These are phyloP conservation scores for Cerastoderma edule DNA, from an alignment of 2,888 invertebrate species.

Conservation along the genomic window DNA sequence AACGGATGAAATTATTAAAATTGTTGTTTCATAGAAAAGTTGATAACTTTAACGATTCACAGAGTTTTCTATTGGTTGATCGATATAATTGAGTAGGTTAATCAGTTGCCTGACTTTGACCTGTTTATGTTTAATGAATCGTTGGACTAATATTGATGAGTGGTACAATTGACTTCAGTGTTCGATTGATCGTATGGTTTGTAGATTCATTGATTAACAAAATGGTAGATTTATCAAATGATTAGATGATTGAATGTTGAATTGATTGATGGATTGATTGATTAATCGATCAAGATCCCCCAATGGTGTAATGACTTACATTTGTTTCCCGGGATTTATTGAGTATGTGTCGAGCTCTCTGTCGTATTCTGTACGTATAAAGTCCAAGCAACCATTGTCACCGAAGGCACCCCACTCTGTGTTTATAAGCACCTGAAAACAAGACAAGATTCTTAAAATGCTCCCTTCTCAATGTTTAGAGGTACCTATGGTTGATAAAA, in stretches of 20 bases:
- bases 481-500: too few species aligned
- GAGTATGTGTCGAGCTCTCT: constrained; percentile 92
- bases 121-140: too few species aligned
- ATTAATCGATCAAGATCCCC: background rate
- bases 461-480: too few species aligned
- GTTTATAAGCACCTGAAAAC: constrained; percentile 92
- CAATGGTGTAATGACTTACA: constrained; percentile 83
- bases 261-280: background rate
- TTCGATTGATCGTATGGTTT: background rate
- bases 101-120: too few species aligned
- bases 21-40: too few species aligned
- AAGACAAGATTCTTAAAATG: too few species aligned
- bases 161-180: too few species aligned
- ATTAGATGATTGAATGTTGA: background rate
- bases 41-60: too few species aligned
- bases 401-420: constrained; percentile 99
- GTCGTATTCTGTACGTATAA: constrained; percentile 90
- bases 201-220: background rate
- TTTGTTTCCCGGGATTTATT: constrained; percentile 90
- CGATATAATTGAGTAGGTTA: too few species aligned
- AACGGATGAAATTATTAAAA: too few species aligned
- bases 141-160: too few species aligned
- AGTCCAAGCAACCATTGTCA: constrained; percentile 93
- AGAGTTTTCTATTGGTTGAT: too few species aligned
- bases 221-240: background rate